phyloP scores from a whole-genome alignment of 1,140 invertebrate species.

The Hypsibius dujardini region DNA sequence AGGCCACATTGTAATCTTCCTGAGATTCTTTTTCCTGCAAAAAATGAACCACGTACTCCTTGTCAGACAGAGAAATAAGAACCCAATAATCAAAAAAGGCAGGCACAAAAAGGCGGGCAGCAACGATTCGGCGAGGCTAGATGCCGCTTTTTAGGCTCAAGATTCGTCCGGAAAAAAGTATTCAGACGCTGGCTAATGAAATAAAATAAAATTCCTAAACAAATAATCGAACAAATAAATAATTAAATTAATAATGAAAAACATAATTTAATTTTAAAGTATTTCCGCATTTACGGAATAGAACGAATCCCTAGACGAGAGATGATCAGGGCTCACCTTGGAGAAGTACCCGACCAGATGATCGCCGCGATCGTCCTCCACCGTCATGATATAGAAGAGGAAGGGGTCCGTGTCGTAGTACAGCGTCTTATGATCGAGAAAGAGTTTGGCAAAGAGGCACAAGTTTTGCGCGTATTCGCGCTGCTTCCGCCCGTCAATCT shows the following conservation, averaged over 20 bases:
- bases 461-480: conserved; percentile 93
- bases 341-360: conserved; percentile 99
- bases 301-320: neutral
- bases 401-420: conserved; percentile 99
- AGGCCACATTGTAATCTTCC: conserved; percentile 98
- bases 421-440: conserved; percentile 94
- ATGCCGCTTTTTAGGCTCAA: no score
- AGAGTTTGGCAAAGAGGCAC: conserved; percentile 88
- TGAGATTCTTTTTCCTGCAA: conserved; percentile 85
- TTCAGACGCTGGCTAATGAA: no score
- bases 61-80: neutral
- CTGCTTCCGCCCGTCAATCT: conserved; percentile 97
- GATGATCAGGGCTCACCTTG: conserved; percentile 40
- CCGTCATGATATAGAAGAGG: conserved; percentile 96
- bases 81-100: neutral
- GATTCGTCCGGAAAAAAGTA: no score
- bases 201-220: no score
- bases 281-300: conserved; percentile 8
- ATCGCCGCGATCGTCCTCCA: conserved; percentile 51
- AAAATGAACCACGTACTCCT: conserved; percentile 18
- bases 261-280: conserved; percentile 11
- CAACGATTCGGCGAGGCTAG: neutral
- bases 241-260: neutral
- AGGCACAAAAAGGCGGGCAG: neutral
- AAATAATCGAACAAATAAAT: no score